These are phyloP conservation scores for Ischnura elegans DNA, from an alignment of 2,888 invertebrate genomes.

Conservation along the genomic window DNA sequence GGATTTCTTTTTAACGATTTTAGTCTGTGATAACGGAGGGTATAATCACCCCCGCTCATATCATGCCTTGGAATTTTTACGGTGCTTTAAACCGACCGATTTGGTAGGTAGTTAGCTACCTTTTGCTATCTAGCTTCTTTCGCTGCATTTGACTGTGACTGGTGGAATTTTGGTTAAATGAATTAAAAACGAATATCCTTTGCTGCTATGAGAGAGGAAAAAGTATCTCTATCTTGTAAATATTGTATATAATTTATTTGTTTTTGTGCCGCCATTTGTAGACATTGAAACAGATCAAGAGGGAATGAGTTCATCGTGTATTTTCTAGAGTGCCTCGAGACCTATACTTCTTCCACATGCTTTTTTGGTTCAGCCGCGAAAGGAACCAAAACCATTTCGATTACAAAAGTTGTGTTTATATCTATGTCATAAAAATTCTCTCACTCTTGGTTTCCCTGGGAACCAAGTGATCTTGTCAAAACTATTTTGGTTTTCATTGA, in stretches of 20 bases:
- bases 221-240: slow-evolving; percentile 15
- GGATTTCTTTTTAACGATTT: not conserved
- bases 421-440: not conserved
- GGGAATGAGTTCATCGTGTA: slow-evolving; percentile 56
- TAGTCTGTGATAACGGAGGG: not conserved
- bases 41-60: not conserved
- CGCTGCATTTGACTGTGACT: not conserved
- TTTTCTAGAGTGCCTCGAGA: slow-evolving; percentile 37
- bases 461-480: not conserved
- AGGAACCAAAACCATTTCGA: not conserved
- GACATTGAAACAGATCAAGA: slow-evolving; percentile 29
- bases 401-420: not conserved
- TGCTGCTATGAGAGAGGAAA: not conserved
- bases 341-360: not conserved
- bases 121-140: not conserved
- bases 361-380: not conserved
- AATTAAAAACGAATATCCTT: not conserved
- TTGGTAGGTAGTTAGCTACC: not conserved
- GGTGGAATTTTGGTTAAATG: no score
- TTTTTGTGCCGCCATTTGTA: slow-evolving; percentile 10
- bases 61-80: not conserved
- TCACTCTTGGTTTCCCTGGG: not conserved
- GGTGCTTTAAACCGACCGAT: not conserved
- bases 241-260: slow-evolving; percentile 23
- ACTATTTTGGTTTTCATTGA: not conserved